These are phyloP conservation scores for Fratercula arctica DNA, from an alignment of 2,797 vertebrate genomes.

Conservation along the genomic window DNA sequence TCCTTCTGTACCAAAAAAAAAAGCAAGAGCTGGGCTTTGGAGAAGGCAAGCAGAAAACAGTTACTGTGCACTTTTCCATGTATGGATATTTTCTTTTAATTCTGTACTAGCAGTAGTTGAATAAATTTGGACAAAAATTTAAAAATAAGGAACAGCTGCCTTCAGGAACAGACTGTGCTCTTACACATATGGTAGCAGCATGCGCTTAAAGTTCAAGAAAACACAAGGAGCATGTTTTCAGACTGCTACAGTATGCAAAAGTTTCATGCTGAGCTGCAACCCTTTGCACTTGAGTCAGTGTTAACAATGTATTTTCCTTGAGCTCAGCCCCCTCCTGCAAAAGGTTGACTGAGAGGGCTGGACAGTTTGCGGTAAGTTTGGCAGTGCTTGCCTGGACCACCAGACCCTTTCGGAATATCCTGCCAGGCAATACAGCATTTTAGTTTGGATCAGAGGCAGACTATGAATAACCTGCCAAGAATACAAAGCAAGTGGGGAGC, in stretches of 20 bases:
- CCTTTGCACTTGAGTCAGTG: background rate
- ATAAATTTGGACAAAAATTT: background rate
- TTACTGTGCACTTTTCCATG: background rate
- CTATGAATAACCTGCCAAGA: background rate
- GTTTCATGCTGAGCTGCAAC: background rate
- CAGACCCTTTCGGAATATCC: background rate
- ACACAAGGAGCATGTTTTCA: background rate
- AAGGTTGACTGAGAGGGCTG: background rate
- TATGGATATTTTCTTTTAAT: background rate
- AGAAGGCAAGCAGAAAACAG: background rate
- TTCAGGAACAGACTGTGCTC: conserved; percentile 39
- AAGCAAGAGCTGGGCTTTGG: background rate
- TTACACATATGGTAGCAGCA: conserved; percentile 11
- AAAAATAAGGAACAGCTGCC: conserved; percentile 24
- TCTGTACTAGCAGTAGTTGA: background rate
- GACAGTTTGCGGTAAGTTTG: background rate
- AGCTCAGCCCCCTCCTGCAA: background rate
- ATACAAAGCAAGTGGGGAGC: background rate
- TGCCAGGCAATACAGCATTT: background rate
- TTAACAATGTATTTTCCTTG: background rate
- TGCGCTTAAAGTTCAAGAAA: background rate
- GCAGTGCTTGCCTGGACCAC: background rate
- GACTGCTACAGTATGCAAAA: background rate
- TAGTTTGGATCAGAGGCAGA: background rate
- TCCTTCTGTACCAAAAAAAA: background rate